Evolutionary conservation across 2,888 invertebrate species (phyloP).

Genomic region (Euzophera pinguis): DNA sequence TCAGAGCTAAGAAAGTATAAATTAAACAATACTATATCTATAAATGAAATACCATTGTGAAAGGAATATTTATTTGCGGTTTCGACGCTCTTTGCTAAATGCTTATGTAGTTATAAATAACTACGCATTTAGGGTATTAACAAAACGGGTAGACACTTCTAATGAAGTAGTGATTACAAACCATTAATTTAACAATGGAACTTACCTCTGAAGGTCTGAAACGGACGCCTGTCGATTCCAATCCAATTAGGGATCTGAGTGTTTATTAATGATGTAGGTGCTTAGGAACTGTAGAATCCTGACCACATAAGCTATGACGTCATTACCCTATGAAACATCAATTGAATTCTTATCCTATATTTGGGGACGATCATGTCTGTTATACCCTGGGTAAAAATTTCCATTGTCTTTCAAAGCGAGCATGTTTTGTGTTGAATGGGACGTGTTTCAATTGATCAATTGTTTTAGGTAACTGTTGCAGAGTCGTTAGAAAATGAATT

Average conservation of each 20-base stretch:
- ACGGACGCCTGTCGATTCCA: background rate
- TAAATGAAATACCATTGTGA: too few species aligned
- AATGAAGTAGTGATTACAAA: background rate
- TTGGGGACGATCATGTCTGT: too few species aligned
- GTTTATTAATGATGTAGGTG: constrained; percentile 26
- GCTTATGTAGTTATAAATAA: too few species aligned
- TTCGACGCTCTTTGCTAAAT: too few species aligned
- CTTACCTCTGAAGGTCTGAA: background rate
- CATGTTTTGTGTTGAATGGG: too few species aligned
- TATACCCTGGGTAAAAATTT: too few species aligned
- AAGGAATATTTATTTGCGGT: too few species aligned
- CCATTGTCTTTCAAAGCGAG: too few species aligned
- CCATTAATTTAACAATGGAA: background rate
- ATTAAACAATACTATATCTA: too few species aligned
- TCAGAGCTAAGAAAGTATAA: too few species aligned
- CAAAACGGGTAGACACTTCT: background rate
- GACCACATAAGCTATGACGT: constrained; percentile 29
- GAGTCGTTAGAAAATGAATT: constrained; percentile 23
- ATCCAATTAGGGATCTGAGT: background rate
- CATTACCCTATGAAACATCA: constrained; percentile 24
- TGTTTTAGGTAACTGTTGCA: background rate
- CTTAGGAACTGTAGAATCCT: background rate
- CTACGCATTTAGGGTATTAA: background rate
- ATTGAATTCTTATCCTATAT: too few species aligned
- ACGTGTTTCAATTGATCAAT: background rate